Base-by-base conservation (phyloP, 2,888 invertebrate species). In the Halocaridina rubra region DNA sequence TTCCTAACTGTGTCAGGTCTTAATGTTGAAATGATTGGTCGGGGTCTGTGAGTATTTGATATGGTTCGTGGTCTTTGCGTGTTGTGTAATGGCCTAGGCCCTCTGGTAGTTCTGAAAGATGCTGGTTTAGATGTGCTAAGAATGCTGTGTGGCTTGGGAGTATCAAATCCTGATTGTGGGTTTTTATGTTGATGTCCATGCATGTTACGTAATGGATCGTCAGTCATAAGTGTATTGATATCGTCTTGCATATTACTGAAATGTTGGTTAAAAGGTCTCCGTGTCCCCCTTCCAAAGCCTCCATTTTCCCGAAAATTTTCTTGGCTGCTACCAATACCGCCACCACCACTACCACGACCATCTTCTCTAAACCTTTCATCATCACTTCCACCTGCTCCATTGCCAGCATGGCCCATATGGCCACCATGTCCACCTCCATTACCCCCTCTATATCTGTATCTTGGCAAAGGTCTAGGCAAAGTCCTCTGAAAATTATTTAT, bases 111-210 rank as follows among this genome's bases (percentile, higher is more conserved):
- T 5, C 16, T 19, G 1, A 19, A 53, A 53, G 53, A 53, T 46
- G 10, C 46, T 13, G 46, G 1, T 1, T 16, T 46, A n/a, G 53
- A 53, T 10, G 53, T 5, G 19, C 53, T 30, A n/a, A 78, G 29
- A 29, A 82, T 19, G n/a, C 77, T 59, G 7, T 27, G 22, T 19
- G 77, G 78, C 30, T 78, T 82, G 27, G 61, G 69, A 16, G 82
- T 78, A 0, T 71, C 72, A 24, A 82, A 82, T 10, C 53, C 53
- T n/a, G 2, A 1, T n/a, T n/a, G n/a, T n/a, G n/a, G n/a, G n/a
- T n/a, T n/a, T n/a, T n/a, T n/a, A n/a, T n/a, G n/a, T n/a, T n/a
- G n/a, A n/a, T n/a, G n/a, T n/a, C n/a, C n/a, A n/a, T n/a, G n/a
- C n/a, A n/a, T n/a, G n/a, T n/a, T n/a, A n/a, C n/a, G n/a, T n/a